Percentiles rank a stretch among this genome's conserved stretches.
Evolutionary conservation across 2,888 invertebrate genomes (phyloP).

Genomic region (Ecdyonurus torrentis): DNA sequence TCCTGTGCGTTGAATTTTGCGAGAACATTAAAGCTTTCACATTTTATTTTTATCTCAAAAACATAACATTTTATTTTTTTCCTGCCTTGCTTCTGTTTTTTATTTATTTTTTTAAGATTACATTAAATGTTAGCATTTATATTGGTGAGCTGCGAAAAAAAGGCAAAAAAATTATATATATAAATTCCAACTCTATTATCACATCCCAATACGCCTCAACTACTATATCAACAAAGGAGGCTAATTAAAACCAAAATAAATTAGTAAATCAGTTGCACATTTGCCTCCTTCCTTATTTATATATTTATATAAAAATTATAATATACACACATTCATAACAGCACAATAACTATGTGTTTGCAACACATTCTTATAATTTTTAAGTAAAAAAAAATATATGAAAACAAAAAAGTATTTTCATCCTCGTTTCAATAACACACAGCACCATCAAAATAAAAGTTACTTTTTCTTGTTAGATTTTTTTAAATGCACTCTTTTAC

Average conservation of each 20-base stretch:
- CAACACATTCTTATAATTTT: not conserved
- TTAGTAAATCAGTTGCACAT: slow-evolving; percentile 1
- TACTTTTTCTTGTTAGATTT: too few relatives aligned
- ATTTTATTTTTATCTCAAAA: too few relatives aligned
- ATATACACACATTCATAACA: not conserved
- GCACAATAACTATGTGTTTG: not conserved
- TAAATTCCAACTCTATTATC: not conserved
- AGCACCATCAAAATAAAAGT: not conserved
- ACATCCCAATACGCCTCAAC: not conserved
- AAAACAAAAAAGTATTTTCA: not conserved
- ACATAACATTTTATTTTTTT: too few relatives aligned
- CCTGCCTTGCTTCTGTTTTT: not conserved
- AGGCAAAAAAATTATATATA: not conserved
- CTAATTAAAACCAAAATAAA: not conserved
- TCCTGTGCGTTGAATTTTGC: not conserved
- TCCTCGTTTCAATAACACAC: not conserved
- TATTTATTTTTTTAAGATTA: not conserved
- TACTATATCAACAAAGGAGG: not conserved
- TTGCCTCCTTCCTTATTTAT: not conserved
- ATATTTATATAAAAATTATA: not conserved
- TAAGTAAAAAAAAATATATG: too few relatives aligned
- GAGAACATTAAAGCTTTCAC: not conserved
- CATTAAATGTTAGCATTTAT: not conserved
- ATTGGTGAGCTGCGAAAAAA: not conserved
- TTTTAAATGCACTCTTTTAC: too few relatives aligned